Conservation (phyloP, 30 jellyfish, hydroid and myxozoan genomes). For the Morbakka virulenta region DNA sequence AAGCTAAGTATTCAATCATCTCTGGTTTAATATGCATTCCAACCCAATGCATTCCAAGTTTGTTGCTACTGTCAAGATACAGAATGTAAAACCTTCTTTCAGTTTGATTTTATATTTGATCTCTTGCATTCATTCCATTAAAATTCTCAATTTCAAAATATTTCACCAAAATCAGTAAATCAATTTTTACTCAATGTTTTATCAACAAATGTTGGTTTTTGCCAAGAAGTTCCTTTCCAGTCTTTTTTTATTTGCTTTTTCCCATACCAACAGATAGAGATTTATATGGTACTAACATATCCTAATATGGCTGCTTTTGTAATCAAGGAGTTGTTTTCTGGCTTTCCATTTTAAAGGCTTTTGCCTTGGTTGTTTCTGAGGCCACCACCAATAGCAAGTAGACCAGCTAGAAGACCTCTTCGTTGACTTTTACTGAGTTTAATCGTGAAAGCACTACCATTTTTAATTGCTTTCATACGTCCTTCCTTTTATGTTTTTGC, state of each 20-base stretch:
- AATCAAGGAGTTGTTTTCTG: neutral
- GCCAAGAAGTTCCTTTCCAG: neutral
- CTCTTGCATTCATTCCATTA: conserved; percentile 18
- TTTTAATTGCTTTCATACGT: too few species aligned
- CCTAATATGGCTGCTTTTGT: conserved; percentile 5
- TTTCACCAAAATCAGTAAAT: conserved; percentile 13
- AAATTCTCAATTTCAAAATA: conserved; percentile 15
- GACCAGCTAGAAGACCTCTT: conserved; percentile 28
- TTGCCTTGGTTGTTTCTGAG: conserved; percentile 1
- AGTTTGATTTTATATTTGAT: neutral
- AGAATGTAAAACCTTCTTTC: conserved; percentile 1
- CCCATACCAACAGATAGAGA: too few species aligned
- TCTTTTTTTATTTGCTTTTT: neutral
- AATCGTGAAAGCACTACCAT: too few species aligned
- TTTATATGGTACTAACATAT: too few species aligned
- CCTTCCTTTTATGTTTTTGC: too few species aligned
- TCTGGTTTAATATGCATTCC: neutral
- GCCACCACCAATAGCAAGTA: too few species aligned
- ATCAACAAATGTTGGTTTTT: conserved; percentile 25
- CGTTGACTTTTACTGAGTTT: conserved; percentile 40
- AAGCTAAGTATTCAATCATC: neutral
- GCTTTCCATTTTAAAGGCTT: conserved; percentile 22
- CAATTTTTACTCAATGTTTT: conserved; percentile 3
- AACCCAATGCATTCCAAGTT: conserved; percentile 20
- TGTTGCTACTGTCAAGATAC: conserved; percentile 1